Conservation (phyloP, 1,140 invertebrate species). For the Zaprionus lachaisei region DNA sequence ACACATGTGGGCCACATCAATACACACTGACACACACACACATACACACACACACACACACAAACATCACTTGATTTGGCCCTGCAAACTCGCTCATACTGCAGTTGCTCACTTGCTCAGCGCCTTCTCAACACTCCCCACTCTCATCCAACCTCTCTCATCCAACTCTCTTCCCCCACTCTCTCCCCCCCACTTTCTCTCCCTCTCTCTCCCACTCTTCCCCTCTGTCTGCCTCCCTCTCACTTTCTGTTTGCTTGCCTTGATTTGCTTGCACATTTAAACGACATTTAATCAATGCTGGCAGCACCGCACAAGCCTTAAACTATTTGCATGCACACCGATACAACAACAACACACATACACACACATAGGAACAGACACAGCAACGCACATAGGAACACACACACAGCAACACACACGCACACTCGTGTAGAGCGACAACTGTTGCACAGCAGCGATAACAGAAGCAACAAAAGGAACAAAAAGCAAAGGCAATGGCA, state of each 20-base stretch:
- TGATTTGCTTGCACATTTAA: constrained; percentile 78
- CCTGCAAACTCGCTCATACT: neutral
- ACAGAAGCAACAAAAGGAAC: constrained; percentile 7
- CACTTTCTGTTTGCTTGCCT: constrained; percentile 30
- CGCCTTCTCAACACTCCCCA: too few relatives aligned
- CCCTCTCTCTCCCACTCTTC: neutral
- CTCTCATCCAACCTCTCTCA: neutral
- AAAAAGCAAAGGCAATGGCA: constrained; percentile 6
- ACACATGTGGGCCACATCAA: constrained; percentile 26
- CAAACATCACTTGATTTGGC: neutral
- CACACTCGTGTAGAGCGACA: constrained; percentile 16
- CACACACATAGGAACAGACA: neutral
- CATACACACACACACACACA: constrained; percentile 10
- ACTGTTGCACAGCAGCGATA: constrained; percentile 38
- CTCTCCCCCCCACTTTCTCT: too few relatives aligned
- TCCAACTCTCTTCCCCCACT: neutral
- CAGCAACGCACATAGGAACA: constrained; percentile 4
- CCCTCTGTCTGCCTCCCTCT: neutral
- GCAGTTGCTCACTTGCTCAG: too few relatives aligned
- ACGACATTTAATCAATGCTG: constrained; percentile 77
- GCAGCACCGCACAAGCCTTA: constrained; percentile 55
- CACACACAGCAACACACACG: constrained; percentile 6
- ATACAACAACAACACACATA: neutral
- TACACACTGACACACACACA: constrained; percentile 2
- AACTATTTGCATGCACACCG: constrained; percentile 52